Percentiles rank a stretch among this genome's conserved stretches.
Evolutionary conservation across 1,140 invertebrate genomes (phyloP).

Genomic region (Lerema accius): DNA sequence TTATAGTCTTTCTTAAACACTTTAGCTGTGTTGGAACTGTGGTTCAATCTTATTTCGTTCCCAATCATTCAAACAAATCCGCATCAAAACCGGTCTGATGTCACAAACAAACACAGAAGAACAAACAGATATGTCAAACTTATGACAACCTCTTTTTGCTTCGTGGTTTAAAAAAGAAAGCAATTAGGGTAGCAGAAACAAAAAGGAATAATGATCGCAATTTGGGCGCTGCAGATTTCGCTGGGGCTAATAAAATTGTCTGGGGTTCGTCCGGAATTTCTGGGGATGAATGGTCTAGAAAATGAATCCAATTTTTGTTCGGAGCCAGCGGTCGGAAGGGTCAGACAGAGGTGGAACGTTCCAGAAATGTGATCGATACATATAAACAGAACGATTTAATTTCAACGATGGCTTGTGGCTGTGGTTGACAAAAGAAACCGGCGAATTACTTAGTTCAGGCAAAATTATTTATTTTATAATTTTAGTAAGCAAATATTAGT

Average conservation of each 20-base stretch:
- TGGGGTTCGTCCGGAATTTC: constrained; percentile 4
- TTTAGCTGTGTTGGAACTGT: too few species aligned
- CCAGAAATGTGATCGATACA: constrained; percentile 12
- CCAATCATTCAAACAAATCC: too few species aligned
- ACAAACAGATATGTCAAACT: too few species aligned
- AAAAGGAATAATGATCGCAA: neutral
- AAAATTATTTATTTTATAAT: too few species aligned
- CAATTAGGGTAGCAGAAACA: neutral
- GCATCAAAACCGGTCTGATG: too few species aligned
- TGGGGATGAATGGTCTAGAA: constrained; percentile 9
- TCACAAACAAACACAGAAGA: too few species aligned
- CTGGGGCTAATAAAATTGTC: neutral
- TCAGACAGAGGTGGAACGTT: constrained; percentile 14
- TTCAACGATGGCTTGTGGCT: neutral
- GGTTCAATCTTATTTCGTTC: too few species aligned
- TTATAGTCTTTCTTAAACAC: too few species aligned
- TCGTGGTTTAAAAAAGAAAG: too few species aligned
- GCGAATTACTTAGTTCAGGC: neutral
- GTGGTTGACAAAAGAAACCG: neutral
- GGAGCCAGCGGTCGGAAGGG: neutral
- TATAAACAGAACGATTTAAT: constrained; percentile 22
- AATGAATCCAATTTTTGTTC: constrained; percentile 17
- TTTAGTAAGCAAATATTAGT: too few species aligned
- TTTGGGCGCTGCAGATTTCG: neutral
- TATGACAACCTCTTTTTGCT: too few species aligned